These are phyloP conservation scores for Lamprologus ornatipinnis DNA, from an alignment of 2,113 vertebrate genomes.

Conservation along the genomic window DNA sequence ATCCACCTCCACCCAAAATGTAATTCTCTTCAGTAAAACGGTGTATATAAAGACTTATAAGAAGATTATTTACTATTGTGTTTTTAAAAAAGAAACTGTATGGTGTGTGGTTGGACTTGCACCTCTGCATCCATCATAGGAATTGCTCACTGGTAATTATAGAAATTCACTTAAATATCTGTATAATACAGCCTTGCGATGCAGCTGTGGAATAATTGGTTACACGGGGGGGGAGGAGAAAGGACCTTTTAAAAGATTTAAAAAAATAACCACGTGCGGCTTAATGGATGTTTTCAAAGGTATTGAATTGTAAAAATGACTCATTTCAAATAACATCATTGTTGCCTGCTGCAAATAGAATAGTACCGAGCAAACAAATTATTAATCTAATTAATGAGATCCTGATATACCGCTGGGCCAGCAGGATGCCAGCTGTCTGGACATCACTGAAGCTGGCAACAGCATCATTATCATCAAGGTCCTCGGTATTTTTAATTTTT, in stretches of 20 bases:
- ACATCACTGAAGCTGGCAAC: slow-evolving; percentile 30
- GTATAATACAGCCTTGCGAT: background rate
- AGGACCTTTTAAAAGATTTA: background rate
- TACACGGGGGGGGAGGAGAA: background rate
- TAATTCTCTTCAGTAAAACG: background rate
- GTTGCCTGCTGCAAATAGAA: background rate
- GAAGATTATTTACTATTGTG: background rate
- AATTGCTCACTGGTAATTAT: background rate
- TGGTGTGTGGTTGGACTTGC: background rate
- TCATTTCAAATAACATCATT: background rate
- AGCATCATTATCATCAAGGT: slow-evolving; percentile 44
- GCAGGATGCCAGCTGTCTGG: slow-evolving; percentile 42
- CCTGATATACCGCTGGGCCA: slow-evolving; percentile 34
- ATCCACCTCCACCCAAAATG: background rate
- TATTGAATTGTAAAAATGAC: background rate
- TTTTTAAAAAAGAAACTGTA: background rate
- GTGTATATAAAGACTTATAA: background rate
- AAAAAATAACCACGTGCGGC: background rate
- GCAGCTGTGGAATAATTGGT: background rate
- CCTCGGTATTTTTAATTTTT: background rate
- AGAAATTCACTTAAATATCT: background rate
- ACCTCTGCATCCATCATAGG: background rate
- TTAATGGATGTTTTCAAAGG: background rate
- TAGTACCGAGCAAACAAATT: background rate
- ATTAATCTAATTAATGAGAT: slow-evolving; percentile 43